Base-by-base conservation (phyloP, 2,113 vertebrate species). In the Danio rerio region DNA sequence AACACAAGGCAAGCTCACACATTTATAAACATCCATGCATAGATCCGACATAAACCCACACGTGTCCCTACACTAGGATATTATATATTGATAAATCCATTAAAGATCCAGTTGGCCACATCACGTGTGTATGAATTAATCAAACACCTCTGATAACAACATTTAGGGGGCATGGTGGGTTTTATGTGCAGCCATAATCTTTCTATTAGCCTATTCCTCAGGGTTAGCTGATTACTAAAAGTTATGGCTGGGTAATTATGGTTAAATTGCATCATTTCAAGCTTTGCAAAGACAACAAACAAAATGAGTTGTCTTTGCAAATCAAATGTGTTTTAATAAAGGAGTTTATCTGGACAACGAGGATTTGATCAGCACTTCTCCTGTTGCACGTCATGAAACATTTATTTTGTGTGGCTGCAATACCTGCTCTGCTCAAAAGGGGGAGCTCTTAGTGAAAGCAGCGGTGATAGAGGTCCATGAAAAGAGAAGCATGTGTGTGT, bases 391-490 rank as follows among this genome's bases (percentile, higher is more conserved):
- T 6, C 5, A 52, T 11, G 5, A 42, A 42, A 16, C 1, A 9
- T 52, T 53, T 20, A 16, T 15, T 9, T 31, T 15, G 77, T 15
- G 9, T 10, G 18, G 75, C 47, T 92, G 90, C 82, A 91, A 86
- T 91, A 87, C 84, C 20, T n/a, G n/a, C 75, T 50, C 61, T 87
- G 75, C 72, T 20, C 93, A 88, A 85, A 86, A 90, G 89, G 87
- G 87, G 93, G 89, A 82, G 90, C 88, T 92, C 89, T 87, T 61
- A 91, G 85, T 91, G 83, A 90, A 83, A 84, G 61, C 83, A 89
- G 87, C 75, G 88, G 66, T 9, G 76, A n/a, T 12, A 6, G 43
- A 52, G 49, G 7, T 11, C 6, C 13, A 7, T 6, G 13, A n/a
- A 56, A 49, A 15, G 52, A 20, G 42, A 43, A 40, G 5, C 20